Base-by-base conservation (phyloP, 2,113 vertebrate species). In the Cololabis saira region DNA sequence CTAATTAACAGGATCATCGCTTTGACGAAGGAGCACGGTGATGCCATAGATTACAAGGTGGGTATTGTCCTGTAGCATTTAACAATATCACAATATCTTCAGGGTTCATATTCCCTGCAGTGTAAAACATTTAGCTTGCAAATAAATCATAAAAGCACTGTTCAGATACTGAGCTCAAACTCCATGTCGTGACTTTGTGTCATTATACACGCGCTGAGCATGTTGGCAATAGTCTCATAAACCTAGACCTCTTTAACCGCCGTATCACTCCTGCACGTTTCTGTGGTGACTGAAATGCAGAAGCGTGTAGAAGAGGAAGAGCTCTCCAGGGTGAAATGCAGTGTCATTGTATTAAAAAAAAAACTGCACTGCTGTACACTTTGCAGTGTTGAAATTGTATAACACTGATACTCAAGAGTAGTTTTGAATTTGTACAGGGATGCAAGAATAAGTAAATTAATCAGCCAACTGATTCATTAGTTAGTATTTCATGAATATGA, bases 1-100 rank as follows among this genome's bases (percentile, higher is more conserved):
- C 55, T 92, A n/a, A 90, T 96, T 80, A 76, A 78, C 73, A 89
- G 87, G 66, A 94, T 98, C 1, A 92, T 94, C 2, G 74, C 72
- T 14, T 54, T 96, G 66, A 94, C 95, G 24, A 94, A 91, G 62
- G 80, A 83, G 0, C 63, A 94, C 49, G 95, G 96, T 0, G 93
- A 95, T 13, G 85, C 89, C 51, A 89, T 96, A 41, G 89, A 96
- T n/a, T 58, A 60, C 22, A 92, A 96, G 95, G 97, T 98, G 41
- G 83, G 92, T 67, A 10, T 56, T 71, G 24, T 16, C 7, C 41
- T 41, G 11, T 55, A 54, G 53, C 21, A 54, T 0, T 17, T 2
- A 17, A 47, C 9, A 47, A 18, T 9, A 4, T 37, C 6, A 7
- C 33, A 37, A 37, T 37, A 9, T 3, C 6, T 37, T 27, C 24